Conservation (phyloP, 2,888 invertebrate species). For the Eristalis tenax region DNA sequence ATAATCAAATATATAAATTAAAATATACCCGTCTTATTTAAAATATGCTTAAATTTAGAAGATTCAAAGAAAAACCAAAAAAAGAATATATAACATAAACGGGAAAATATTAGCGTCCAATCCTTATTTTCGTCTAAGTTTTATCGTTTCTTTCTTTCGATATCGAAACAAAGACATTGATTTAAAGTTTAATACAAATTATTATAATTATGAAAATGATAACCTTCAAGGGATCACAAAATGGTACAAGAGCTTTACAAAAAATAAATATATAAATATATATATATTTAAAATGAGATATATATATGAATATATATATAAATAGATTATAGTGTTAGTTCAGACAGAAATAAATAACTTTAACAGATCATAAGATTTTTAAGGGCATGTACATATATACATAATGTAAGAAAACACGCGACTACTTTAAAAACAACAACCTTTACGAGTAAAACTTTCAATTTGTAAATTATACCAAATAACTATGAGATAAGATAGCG, state of each 20-base stretch:
- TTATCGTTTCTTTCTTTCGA: conserved; percentile 35
- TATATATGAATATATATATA: conserved; percentile 45
- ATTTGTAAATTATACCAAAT: conserved; percentile 54
- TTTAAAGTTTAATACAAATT: conserved; percentile 67
- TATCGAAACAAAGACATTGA: conserved; percentile 55
- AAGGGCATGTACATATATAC: conserved; percentile 25
- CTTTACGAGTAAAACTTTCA: conserved; percentile 3
- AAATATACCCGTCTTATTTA: conserved; percentile 55
- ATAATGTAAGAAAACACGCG: conserved; percentile 30
- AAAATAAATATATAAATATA: conserved; percentile 68
- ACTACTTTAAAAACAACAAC: conserved; percentile 50
- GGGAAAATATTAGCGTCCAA: conserved; percentile 57
- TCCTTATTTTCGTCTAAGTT: conserved; percentile 42
- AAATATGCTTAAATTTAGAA: conserved; percentile 59
- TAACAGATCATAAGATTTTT: conserved; percentile 52
- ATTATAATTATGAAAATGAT: conserved; percentile 74
- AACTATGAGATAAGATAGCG: conserved; percentile 21
- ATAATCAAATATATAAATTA: conserved; percentile 40
- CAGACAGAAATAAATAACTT: conserved; percentile 12
- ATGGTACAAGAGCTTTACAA: conserved; percentile 75
- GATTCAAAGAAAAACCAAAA: neutral
- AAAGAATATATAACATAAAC: neutral
- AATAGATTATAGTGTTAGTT: conserved; percentile 46
- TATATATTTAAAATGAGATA: conserved; percentile 29
- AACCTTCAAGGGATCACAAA: conserved; percentile 75